Conservation (phyloP, 2,888 invertebrate genomes). For the Epirrhoe tristata region DNA sequence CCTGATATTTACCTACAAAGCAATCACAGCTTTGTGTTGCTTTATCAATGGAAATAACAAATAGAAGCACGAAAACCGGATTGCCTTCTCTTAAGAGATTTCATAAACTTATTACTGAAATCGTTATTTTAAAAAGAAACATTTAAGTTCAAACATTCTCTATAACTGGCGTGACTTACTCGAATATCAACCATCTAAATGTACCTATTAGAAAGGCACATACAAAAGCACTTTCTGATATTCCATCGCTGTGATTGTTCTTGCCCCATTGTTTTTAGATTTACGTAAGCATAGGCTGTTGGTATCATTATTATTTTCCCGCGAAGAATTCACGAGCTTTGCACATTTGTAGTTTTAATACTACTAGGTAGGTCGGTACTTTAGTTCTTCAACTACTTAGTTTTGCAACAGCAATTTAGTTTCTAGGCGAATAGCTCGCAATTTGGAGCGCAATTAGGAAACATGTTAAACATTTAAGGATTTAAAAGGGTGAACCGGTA, state of each 20-base stretch:
- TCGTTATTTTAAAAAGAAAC: neutral
- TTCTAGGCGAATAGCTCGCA: conserved; percentile 42
- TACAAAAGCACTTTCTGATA: conserved; percentile 38
- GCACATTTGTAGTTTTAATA: conserved; percentile 13
- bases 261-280: conserved; percentile 36
- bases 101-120: no score
- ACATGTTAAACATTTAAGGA: conserved; percentile 34
- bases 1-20: conserved; percentile 29
- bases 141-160: conserved; percentile 7
- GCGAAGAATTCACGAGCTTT: neutral
- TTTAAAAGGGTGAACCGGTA: conserved; percentile 50
- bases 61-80: neutral
- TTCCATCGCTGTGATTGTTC: conserved; percentile 35
- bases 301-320: conserved; percentile 16
- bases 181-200: conserved; percentile 22
- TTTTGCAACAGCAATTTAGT: conserved; percentile 57
- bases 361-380: no score
- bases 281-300: conserved; percentile 24
- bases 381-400: conserved; percentile 12
- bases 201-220: conserved; percentile 34
- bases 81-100: neutral
- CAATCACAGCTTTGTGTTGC: conserved; percentile 5
- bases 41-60: neutral
- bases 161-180: conserved; percentile 31
- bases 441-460: conserved; percentile 33